Evolutionary conservation across 2,113 vertebrate species (phyloP).

Genomic region (Sylvietta virens): DNA sequence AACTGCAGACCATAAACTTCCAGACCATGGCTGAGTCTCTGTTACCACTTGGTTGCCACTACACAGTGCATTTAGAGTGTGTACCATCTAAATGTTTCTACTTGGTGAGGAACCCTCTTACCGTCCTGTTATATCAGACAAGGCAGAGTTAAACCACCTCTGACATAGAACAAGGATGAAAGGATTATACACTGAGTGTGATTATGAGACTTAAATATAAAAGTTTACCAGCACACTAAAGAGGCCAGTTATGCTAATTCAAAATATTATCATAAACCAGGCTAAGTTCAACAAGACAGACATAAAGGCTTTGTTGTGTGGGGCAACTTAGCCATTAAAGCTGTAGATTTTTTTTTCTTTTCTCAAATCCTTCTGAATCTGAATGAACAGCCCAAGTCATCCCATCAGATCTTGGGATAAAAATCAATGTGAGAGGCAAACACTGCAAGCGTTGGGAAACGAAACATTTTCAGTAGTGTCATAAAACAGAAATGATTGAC

Average conservation of each 20-base stretch:
- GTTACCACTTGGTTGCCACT: not conserved
- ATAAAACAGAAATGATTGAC: not conserved
- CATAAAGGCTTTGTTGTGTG: not conserved
- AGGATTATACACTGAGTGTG: not conserved
- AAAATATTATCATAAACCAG: not conserved
- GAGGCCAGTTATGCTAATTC: not conserved
- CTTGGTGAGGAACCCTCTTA: not conserved
- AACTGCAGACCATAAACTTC: not conserved
- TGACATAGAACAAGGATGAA: not conserved
- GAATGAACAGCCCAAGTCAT: not conserved
- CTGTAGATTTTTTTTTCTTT: not conserved
- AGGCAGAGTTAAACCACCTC: not conserved
- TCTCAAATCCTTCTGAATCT: not conserved
- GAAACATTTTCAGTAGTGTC: not conserved
- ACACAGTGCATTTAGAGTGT: accelerated
- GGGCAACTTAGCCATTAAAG: not conserved
- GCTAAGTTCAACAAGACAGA: not conserved
- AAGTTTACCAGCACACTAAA: not conserved
- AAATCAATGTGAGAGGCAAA: not conserved
- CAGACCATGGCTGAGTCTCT: accelerated
- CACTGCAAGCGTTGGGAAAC: not conserved
- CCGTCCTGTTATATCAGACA: not conserved
- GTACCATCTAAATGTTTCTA: not conserved
- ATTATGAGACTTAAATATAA: not conserved
- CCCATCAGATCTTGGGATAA: not conserved